A percentile compares a stretch with the other conserved stretches of the same genome.
Evolutionary conservation across 1,140 invertebrate genomes (phyloP).

Genomic region (Drosophila ohnishii): DNA sequence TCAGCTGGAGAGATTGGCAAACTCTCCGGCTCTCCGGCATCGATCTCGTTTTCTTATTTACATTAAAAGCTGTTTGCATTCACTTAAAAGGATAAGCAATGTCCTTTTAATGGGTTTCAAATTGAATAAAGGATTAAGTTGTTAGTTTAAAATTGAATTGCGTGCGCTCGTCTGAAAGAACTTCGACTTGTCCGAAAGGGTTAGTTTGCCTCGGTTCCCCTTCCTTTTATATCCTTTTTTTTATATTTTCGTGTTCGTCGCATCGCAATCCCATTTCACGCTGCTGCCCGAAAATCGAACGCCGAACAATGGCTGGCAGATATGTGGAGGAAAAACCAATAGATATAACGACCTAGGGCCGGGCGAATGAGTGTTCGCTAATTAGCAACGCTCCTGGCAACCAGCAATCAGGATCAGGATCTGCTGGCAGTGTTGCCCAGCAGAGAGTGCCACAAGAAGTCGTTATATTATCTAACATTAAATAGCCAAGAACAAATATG

Average conservation of each 20-base stretch:
- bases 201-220: constrained; percentile 21
- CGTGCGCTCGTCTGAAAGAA: constrained; percentile 66
- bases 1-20: constrained; percentile 47
- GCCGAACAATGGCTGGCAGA: constrained; percentile 18
- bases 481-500: neutral
- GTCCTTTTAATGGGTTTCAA: constrained; percentile 84
- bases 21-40: constrained; percentile 47
- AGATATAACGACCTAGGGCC: constrained; percentile 55
- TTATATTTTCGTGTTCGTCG: constrained; percentile 3
- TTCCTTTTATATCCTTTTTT: neutral
- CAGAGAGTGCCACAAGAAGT: neutral
- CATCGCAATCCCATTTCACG: constrained; percentile 48
- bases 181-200: constrained; percentile 38
- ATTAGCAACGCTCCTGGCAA: constrained; percentile 76
- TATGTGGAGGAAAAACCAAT: constrained; percentile 53
- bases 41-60: constrained; percentile 83
- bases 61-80: constrained; percentile 83
- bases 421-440: neutral
- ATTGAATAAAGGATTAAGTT: constrained; percentile 84
- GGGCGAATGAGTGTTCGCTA: constrained; percentile 48
- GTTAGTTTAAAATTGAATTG: constrained; percentile 83
- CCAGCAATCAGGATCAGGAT: constrained; percentile 28
- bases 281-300: constrained; percentile 40
- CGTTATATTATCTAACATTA: neutral
- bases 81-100: constrained; percentile 83